Evolutionary conservation across 2,888 invertebrate genomes (phyloP).

Genomic region (Pediacus dermestoides): DNA sequence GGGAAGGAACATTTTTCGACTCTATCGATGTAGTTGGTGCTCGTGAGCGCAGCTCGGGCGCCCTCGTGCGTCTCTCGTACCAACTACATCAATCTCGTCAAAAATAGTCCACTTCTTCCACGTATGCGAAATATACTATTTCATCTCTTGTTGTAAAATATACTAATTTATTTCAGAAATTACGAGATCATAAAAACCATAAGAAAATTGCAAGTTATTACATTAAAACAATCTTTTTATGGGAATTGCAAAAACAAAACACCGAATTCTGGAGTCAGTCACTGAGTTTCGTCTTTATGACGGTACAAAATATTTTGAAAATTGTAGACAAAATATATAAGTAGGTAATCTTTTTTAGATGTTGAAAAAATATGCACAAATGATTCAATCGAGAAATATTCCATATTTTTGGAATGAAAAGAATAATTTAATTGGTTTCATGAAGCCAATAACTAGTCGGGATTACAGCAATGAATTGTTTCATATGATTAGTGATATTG

Average conservation of each 20-base stretch:
- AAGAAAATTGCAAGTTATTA: constrained; percentile 49
- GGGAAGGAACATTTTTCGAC: too few species aligned
- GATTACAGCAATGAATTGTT: constrained; percentile 47
- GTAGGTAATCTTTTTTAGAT: constrained; percentile 37
- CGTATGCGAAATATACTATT: too few species aligned
- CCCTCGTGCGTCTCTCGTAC: too few species aligned
- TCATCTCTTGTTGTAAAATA: too few species aligned
- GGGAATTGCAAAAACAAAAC: constrained; percentile 37
- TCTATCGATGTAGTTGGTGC: too few species aligned
- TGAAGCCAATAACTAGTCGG: constrained; percentile 42
- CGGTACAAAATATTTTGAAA: constrained; percentile 26
- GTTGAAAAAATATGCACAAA: constrained; percentile 38
- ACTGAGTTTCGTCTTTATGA: constrained; percentile 38
- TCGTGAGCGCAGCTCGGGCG: too few species aligned
- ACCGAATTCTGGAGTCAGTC: constrained; percentile 31
- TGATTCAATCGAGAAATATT: constrained; percentile 31
- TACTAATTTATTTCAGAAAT: constrained; percentile 45
- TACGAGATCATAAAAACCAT: constrained; percentile 45
- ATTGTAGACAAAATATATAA: constrained; percentile 4
- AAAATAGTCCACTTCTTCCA: too few species aligned
- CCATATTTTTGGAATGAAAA: constrained; percentile 46
- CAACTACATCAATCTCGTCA: too few species aligned
- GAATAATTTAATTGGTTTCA: constrained; percentile 40
- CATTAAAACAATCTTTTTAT: constrained; percentile 50
- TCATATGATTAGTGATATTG: constrained; percentile 47